phyloP scores from a whole-genome alignment of 2,888 invertebrate species.

The Callosobruchus maculatus region DNA sequence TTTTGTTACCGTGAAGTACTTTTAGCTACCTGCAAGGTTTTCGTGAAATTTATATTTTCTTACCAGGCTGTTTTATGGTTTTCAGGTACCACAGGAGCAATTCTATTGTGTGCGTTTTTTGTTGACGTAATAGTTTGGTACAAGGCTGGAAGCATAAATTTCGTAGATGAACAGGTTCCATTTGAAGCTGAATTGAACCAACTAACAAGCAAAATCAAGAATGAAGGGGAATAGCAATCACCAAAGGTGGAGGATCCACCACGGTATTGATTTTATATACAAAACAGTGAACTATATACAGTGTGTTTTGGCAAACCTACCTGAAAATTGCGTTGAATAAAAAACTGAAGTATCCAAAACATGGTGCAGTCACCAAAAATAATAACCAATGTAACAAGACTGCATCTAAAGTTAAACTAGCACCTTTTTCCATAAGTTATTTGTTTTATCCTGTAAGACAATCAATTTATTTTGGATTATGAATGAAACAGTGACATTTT shows the following conservation, averaged over 20 bases:
- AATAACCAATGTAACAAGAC: no score
- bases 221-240: constrained; percentile 36
- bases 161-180: constrained; percentile 57
- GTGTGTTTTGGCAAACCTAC: not conserved
- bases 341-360: no score
- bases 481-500: no score
- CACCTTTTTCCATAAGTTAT: no score
- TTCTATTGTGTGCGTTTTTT: constrained; percentile 82
- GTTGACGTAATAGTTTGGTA: constrained; percentile 88
- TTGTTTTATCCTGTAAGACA: no score
- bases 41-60: no score
- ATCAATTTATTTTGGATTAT: no score
- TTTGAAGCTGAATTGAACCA: constrained; percentile 50
- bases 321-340: no score
- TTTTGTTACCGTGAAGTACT: no score
- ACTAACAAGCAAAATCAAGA: constrained; percentile 44
- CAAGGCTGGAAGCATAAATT: constrained; percentile 77
- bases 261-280: constrained; percentile 3
- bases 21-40: no score
- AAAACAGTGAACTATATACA: not conserved
- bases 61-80: constrained; percentile 27
- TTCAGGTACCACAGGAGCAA: constrained; percentile 78
- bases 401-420: no score
- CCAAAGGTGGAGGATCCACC: constrained; percentile 6
- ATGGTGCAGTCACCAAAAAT: no score